phyloP scores from a whole-genome alignment of 1,140 invertebrate genomes.

The Polypedilum pembai region DNA sequence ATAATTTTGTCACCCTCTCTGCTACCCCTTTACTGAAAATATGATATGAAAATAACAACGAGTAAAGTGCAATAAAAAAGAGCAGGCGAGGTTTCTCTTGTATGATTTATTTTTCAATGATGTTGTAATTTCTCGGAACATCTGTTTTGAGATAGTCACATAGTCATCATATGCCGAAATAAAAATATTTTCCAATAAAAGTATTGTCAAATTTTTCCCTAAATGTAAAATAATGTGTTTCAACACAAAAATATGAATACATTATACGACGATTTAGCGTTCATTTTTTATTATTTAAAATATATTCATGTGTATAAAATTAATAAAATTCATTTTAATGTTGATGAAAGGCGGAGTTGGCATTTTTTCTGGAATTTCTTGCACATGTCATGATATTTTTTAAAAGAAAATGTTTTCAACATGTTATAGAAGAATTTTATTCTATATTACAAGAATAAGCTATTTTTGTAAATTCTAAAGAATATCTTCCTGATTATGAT shows the following conservation, averaged over 20 bases:
- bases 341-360: not conserved
- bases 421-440: no score
- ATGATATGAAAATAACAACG: not conserved
- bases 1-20: slow-evolving; percentile 24
- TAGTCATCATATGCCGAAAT: slow-evolving; percentile 1
- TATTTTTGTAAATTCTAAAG: no score
- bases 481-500: no score
- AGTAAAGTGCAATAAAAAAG: slow-evolving; percentile 26
- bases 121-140: slow-evolving; percentile 26
- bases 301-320: slow-evolving; percentile 2
- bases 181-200: not conserved
- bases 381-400: not conserved
- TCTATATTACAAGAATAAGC: no score
- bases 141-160: slow-evolving; percentile 21
- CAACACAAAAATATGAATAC: not conserved
- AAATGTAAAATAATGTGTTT: slow-evolving; percentile 7
- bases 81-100: not conserved
- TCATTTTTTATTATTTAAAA: slow-evolving; percentile 11
- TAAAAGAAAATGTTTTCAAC: no score
- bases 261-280: not conserved
- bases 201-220: not conserved
- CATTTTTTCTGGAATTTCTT: not conserved
- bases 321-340: slow-evolving; percentile 19
- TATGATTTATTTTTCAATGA: slow-evolving; percentile 22
- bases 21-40: slow-evolving; percentile 8